Evolutionary conservation across 2,888 invertebrate genomes (phyloP), one percentile per base, ranked within the genome.

Genomic region (Bembecia ichneumoniformis): DNA sequence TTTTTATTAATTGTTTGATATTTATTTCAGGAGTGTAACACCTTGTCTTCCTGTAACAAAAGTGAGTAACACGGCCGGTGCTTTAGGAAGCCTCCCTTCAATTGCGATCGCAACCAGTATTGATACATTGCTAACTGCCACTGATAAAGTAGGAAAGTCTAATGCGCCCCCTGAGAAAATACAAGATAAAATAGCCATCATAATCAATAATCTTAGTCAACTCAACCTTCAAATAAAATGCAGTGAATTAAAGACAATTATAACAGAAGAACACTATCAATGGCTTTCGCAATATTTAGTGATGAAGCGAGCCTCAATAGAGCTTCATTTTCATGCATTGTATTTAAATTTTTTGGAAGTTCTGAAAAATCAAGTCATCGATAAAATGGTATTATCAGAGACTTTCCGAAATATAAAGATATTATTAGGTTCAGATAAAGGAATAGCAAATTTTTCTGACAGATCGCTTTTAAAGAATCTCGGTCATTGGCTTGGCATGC

Each of bases 261-360:
- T 98, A 47, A 93, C 94, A 2, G 97, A 97, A 48, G 98, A 99
- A 71, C 96, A 96, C 77, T 94, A 94, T 89, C 93, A 95, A 0
- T 99, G 99, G 99, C 90, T 99, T 58, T 93, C 99, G 0, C 97
- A 98, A 74, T 99, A 99, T 78, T 87, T 99, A 51, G 99, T 99
- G 7, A 96, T 99, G 93, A 99, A 99, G 78, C 90, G 99, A 62
- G 99, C 98, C 9, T 97, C 97, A 49, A 98, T 99, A 65, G 99
- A 99, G 81, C 91, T 97, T 14, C 99, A 99, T 77, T 99, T 99
- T 73, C 99, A 99, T 74, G 93, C 92, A 0, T 87, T 99, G 1
- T 99, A 99, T 84, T 97, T 98, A 4, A 97, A 97, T 77, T 99
- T 99, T 76, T 88, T 99, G 58, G 98, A 98, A 64, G 94, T 94